These are phyloP conservation scores for Heteropelma amictum DNA, from an alignment of 2,888 invertebrate species.

Conservation along the genomic window DNA sequence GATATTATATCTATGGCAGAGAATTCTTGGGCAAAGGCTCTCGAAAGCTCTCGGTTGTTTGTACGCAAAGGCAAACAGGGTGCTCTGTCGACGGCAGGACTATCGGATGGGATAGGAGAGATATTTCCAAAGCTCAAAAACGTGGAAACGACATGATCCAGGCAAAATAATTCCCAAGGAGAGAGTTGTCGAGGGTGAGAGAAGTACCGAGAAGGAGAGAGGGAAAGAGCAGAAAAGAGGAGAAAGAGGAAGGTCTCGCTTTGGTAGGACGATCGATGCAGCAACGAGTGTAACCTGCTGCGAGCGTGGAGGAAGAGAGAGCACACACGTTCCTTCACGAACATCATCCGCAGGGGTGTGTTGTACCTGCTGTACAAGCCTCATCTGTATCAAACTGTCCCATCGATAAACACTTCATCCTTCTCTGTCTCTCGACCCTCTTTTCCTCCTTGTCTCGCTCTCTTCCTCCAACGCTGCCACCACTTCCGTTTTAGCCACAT, in stretches of 20 bases:
- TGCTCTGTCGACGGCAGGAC: not conserved
- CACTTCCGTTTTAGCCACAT: not conserved
- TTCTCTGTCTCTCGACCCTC: slow-evolving; percentile 31
- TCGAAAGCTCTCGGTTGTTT: not conserved
- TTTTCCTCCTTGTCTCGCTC: slow-evolving; percentile 20
- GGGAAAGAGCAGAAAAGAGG: slow-evolving; percentile 17
- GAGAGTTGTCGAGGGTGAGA: slow-evolving; percentile 12
- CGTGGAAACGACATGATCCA: slow-evolving; percentile 22
- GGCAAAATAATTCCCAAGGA: slow-evolving; percentile 8
- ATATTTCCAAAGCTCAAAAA: slow-evolving; percentile 26
- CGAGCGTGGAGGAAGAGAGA: slow-evolving; percentile 59
- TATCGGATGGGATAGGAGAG: not conserved
- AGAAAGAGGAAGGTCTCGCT: slow-evolving; percentile 56
- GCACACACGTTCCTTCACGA: slow-evolving; percentile 31
- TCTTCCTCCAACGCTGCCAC: slow-evolving; percentile 11
- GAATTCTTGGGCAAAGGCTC: not conserved
- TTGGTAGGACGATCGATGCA: slow-evolving; percentile 70
- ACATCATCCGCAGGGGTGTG: slow-evolving; percentile 29
- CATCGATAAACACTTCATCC: slow-evolving; percentile 49
- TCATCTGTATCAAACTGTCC: slow-evolving; percentile 36
- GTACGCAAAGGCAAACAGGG: not conserved
- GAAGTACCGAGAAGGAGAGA: slow-evolving; percentile 9
- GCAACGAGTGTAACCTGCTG: slow-evolving; percentile 71
- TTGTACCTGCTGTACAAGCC: slow-evolving; percentile 33
- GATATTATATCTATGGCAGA: not conserved